A percentile compares a stretch with the other conserved stretches of the same genome.
phyloP scores from a whole-genome alignment of 2,113 vertebrate genomes.

The Capreolus pygargus region DNA sequence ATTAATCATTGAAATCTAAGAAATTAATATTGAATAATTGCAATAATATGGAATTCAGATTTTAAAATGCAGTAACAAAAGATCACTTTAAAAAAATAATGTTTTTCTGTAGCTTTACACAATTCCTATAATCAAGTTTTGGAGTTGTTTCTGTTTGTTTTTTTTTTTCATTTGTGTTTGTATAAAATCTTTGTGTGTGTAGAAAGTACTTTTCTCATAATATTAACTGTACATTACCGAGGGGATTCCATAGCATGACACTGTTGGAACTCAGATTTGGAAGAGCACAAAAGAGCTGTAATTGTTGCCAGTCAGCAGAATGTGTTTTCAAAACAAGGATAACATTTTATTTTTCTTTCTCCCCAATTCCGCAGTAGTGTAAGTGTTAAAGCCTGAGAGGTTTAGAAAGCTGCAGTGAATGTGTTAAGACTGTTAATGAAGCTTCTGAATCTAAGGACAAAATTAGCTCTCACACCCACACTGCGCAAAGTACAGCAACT shows the following conservation, averaged over 20 bases:
- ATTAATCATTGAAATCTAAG: not conserved
- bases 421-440: slow-evolving; percentile 89
- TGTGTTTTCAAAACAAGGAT: slow-evolving; percentile 61
- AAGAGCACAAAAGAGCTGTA: not conserved
- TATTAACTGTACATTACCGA: slow-evolving; percentile 34
- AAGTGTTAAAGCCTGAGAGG: slow-evolving; percentile 85
- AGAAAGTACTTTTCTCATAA: slow-evolving; percentile 31
- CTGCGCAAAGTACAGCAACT: slow-evolving; percentile 83
- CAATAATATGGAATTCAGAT: not conserved
- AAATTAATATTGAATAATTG: not conserved
- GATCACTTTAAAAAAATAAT: not conserved
- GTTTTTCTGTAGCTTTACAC: not conserved
- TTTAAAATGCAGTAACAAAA: not conserved
- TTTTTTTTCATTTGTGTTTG: slow-evolving; percentile 5
- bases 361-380: slow-evolving; percentile 59
- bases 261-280: slow-evolving; percentile 43
- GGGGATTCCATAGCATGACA: not conserved
- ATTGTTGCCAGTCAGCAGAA: slow-evolving; percentile 52
- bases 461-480: slow-evolving; percentile 86
- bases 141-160: not conserved
- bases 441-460: slow-evolving; percentile 84
- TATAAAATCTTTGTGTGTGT: not conserved
- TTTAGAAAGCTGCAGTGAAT: slow-evolving; percentile 82
- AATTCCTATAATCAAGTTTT: not conserved
- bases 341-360: slow-evolving; percentile 53